Conservation (phyloP, 2,797 vertebrate genomes). For the Erethizon dorsatum region DNA sequence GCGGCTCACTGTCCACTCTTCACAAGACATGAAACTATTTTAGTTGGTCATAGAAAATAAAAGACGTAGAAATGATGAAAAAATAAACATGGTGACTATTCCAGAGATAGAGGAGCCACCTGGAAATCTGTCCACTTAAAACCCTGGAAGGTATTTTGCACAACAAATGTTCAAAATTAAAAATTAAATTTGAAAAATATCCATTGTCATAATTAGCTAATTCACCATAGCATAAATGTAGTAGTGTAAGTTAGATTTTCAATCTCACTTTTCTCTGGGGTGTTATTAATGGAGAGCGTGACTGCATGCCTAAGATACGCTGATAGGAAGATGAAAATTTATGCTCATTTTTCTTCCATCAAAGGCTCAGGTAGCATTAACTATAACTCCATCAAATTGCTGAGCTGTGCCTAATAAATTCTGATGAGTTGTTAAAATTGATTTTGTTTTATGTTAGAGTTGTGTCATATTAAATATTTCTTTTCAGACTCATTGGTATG, state of each 20-base stretch:
- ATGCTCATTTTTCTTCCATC: conserved; percentile 29
- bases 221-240: not conserved
- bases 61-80: conserved; percentile 28
- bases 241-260: not conserved
- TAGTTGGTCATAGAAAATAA: not conserved
- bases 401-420: conserved; percentile 68
- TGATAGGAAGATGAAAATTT: conserved; percentile 14
- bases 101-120: not conserved
- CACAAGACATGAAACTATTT: not conserved
- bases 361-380: conserved; percentile 53
- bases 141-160: not conserved
- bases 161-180: conserved; percentile 45
- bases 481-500: conserved; percentile 67
- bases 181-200: conserved; percentile 23
- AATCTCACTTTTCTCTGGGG: not conserved
- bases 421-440: conserved; percentile 70
- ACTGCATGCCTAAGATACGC: not conserved
- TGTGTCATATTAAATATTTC: conserved; percentile 71
- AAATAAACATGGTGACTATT: not conserved
- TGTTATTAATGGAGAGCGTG: not conserved
- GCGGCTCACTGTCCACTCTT: not conserved
- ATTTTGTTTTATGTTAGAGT: conserved; percentile 67
- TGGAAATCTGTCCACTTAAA: not conserved
- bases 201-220: not conserved
- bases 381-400: not conserved